Evolutionary conservation across 2,113 vertebrate genomes (phyloP).

Genomic region (Tiliqua scincoides): DNA sequence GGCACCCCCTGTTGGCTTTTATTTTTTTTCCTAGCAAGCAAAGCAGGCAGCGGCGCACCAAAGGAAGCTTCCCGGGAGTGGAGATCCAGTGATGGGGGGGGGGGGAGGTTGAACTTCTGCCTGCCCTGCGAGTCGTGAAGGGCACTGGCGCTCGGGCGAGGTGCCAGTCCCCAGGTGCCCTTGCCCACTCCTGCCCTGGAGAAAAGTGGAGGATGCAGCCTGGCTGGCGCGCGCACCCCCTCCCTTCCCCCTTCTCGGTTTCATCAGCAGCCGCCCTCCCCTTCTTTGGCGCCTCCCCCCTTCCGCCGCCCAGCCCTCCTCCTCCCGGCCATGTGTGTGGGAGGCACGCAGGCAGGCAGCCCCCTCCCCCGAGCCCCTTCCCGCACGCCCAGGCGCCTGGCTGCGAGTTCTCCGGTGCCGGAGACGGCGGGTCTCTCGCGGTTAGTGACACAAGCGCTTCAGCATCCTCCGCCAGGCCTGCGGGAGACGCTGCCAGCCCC

Average conservation of each 20-base stretch:
- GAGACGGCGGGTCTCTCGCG: constrained; percentile 30
- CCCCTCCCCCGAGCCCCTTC: not conserved
- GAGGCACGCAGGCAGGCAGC: not conserved
- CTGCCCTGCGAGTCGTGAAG: not conserved
- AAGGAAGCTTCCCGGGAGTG: too few species aligned
- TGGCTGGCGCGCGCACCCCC: too few species aligned
- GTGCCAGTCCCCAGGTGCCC: too few species aligned
- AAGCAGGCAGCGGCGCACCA: too few species aligned
- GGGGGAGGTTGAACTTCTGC: not conserved
- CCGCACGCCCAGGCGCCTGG: constrained; percentile 6
- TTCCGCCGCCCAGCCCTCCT: not conserved
- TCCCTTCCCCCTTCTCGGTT: not conserved
- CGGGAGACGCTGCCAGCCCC: not conserved
- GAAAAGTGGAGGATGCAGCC: not conserved
- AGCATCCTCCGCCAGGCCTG: constrained; percentile 20
- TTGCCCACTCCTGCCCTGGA: not conserved
- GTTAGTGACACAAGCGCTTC: constrained; percentile 31
- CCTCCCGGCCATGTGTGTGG: not conserved
- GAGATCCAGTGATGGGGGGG: not conserved
- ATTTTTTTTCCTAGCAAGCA: not conserved
- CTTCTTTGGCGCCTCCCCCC: not conserved
- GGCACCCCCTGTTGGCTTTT: not conserved
- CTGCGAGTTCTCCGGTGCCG: constrained; percentile 17
- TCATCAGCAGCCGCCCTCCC: too few species aligned
- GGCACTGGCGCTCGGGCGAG: not conserved